Evolutionary conservation across 2,888 invertebrate species (phyloP), one percentile per base, ranked within the genome.

Genomic region (Carabus problematicus): DNA sequence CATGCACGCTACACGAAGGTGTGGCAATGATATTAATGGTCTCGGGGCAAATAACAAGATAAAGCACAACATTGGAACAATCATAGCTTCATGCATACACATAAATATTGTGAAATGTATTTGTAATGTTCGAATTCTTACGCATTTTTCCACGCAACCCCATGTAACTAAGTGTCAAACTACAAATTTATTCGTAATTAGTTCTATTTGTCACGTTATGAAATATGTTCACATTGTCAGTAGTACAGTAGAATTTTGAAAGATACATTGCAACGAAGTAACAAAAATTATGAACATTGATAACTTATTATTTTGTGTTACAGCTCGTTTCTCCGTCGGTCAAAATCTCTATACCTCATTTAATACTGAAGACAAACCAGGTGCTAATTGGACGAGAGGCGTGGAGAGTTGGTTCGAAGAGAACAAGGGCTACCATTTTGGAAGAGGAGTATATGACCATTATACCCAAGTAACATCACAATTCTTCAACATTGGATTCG

Each of bases 331-430:
- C 79, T 86, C 88, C 0, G 91, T 92, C 73, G 92, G 92, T 19
- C 92, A 92, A 79, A 92, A 92, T 81, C 84, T 92, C 68, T 91
- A 91, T 1, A 87, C 89, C 72, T 88, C 90, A 9, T 91, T 91
- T 91, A 91, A 90, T 71, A 90, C 89, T 9, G 7, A 11, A 8
- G 16, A 14, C 0, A 40, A 58, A 40, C 47, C 47, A 47, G 52
- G 41, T 11, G 58, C 66, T 14, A 16, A 66, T 59, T 66, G 66
- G 66, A 16, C 29, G 6, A 40, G 3, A 40, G 56, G 18, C n/a
- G 49, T 66, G 8, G 86, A 88, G 75, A 87, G 87, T 66, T 94
- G 94, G 94, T 94, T 92, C 82, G 88, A 90, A 76, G 94, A 94
- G 84, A 91, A 92, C 69, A 85, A 87, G 74, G 76, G 81, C 49